phyloP scores from a whole-genome alignment of 2,113 vertebrate species.

The Dromaius novaehollandiae region DNA sequence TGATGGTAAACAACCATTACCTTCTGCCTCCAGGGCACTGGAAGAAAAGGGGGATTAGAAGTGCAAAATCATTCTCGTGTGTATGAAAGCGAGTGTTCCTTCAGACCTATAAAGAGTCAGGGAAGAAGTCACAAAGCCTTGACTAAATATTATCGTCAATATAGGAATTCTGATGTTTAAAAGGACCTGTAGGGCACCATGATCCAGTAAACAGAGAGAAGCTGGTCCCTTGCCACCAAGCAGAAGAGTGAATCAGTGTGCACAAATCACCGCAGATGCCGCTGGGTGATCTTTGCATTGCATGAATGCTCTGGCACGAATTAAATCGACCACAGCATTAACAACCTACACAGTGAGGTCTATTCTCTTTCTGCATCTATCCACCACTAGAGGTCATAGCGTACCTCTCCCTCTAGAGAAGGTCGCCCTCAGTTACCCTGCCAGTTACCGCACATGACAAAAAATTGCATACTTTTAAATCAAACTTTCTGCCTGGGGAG shows the following conservation, averaged over 20 bases:
- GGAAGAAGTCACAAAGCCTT: neutral
- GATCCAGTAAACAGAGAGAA: neutral
- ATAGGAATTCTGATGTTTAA: neutral
- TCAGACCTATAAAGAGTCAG: neutral
- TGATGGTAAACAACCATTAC: neutral
- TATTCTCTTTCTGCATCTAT: neutral
- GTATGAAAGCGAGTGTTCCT: neutral
- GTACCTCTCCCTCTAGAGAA: neutral
- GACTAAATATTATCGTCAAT: neutral
- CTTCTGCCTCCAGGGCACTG: neutral
- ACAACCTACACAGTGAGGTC: rapidly evolving
- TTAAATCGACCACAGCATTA: rapidly evolving
- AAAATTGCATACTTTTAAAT: neutral
- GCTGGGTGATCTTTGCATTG: neutral
- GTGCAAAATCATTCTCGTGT: neutral
- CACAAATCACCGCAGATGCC: too few species aligned
- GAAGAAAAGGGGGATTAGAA: neutral
- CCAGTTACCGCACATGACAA: neutral
- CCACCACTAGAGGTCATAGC: neutral
- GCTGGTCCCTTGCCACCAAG: neutral
- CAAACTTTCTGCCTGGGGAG: neutral
- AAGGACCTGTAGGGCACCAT: neutral
- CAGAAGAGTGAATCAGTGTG: neutral
- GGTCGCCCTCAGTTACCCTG: neutral
- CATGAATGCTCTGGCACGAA: neutral